Conservation (phyloP, 2,113 vertebrate genomes). For the Salvator merianae region DNA sequence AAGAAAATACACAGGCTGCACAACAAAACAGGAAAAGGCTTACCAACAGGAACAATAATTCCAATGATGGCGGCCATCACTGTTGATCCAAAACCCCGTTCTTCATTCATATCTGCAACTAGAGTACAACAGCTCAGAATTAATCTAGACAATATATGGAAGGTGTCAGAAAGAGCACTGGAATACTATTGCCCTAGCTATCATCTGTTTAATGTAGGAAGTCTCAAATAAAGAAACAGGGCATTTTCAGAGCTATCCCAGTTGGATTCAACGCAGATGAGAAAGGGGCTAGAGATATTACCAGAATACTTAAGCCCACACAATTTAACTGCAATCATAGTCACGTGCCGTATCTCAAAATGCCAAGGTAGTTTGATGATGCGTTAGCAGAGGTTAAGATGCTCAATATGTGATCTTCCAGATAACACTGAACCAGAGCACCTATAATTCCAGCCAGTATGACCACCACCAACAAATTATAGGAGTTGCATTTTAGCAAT, state of each 20-base stretch:
- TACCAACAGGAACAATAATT: slow-evolving; percentile 92
- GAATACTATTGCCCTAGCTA: background rate
- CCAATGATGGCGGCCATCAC: slow-evolving; percentile 92
- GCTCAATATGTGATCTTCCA: no score
- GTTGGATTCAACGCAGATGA: background rate
- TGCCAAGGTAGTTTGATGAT: background rate
- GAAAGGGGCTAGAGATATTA: background rate
- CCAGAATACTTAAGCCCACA: background rate
- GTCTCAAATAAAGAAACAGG: background rate
- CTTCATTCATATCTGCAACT: slow-evolving; percentile 84
- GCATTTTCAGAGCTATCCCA: background rate
- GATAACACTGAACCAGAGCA: no score
- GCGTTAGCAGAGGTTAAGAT: background rate
- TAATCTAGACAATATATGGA: background rate
- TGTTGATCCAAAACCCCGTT: slow-evolving; percentile 86
- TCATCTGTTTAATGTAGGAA: background rate
- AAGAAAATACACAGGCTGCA: background rate
- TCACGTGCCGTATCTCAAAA: background rate
- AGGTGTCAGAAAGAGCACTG: background rate
- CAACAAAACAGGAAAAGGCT: slow-evolving; percentile 62
- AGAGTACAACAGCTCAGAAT: slow-evolving; percentile 35
- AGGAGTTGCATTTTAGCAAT: background rate
- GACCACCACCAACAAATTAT: no score
- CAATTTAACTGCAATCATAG: background rate
- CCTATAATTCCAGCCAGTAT: no score